Base-by-base conservation (phyloP, 2,113 vertebrate genomes). In the Ptilorrhoa leucosticta region DNA sequence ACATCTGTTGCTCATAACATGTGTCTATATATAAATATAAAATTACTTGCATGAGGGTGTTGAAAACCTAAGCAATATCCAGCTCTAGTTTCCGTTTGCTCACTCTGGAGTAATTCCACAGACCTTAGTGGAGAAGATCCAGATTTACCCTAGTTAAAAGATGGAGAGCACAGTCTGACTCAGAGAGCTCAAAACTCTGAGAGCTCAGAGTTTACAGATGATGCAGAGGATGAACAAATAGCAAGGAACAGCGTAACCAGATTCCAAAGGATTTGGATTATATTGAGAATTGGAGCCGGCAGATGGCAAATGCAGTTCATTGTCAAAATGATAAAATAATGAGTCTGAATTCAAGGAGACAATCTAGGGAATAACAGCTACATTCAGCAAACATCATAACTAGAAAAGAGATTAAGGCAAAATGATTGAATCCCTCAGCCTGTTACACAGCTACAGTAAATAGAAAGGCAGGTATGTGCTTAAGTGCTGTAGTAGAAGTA, bases 1-100 rank as follows among this genome's bases (percentile, higher is more conserved):
- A 94, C 95, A 97, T 96, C 94, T 96, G 96, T 96, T 97, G 89
- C 87, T 97, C 93, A 90, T 97, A 96, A 91, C 9, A 40, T 79
- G 47, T 90, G 56, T 83, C 72, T 93, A 82, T 72, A 78, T 76
- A 95, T 92, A 93, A 91, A 91, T 89, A 90, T 71, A 91, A 97
- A 91, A 90, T 91, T 90, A 92, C 83, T 80, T 73, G 61, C 68
- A 92, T 78, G 44, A 89, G 48, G 37, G 72, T 94, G 83, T 93
- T 96, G 93, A 97, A 94, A 96, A 71, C 68, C 83, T 71, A 93
- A 60, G 90, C 68, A 94, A 86, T 90, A 93, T 95, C 71, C 85
- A 96, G 35, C 60, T 87, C 79, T 68, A 65, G 61, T 94, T 95
- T 97, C 91, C 5, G 4, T 90, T 96, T 91, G 54, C 65, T 95